Percentiles rank a stretch among this genome's conserved stretches.
Evolutionary conservation across 2,113 vertebrate genomes (phyloP).

Genomic region (Phrynosoma blainvillii): DNA sequence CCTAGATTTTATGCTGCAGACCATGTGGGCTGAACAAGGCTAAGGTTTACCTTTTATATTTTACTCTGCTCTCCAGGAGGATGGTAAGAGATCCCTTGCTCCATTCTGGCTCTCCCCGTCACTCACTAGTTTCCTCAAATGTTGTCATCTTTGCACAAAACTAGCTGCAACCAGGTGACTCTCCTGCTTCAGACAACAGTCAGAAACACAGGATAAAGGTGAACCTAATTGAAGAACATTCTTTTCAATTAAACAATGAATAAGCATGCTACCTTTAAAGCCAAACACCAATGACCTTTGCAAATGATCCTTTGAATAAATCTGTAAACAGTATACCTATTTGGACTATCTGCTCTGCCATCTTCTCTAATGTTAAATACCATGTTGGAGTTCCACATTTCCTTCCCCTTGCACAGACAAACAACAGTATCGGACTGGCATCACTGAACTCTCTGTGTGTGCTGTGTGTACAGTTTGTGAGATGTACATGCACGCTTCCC

Average conservation of each 20-base stretch:
- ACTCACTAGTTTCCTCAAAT: neutral
- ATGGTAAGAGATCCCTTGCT: neutral
- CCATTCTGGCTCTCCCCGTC: neutral
- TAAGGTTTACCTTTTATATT: neutral
- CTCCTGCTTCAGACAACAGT: neutral
- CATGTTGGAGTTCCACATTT: neutral
- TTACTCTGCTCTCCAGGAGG: neutral
- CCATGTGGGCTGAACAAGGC: neutral
- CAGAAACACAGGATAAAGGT: neutral
- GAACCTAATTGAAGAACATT: neutral
- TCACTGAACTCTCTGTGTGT: neutral
- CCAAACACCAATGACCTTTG: neutral
- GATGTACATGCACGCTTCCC: neutral
- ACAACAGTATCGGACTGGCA: neutral
- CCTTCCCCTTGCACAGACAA: neutral
- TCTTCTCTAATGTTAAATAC: neutral
- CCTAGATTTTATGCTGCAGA: neutral
- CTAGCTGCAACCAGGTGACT: neutral
- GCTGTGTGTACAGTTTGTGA: neutral
- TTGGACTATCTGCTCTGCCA: neutral
- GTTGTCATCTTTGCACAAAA: neutral
- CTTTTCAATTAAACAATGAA: neutral
- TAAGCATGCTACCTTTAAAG: neutral
- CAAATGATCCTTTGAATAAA: neutral
- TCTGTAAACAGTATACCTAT: neutral